Base-by-base conservation (phyloP, 30 jellyfish, hydroid and myxozoan genomes). In the Phacellophora camtschatica region DNA sequence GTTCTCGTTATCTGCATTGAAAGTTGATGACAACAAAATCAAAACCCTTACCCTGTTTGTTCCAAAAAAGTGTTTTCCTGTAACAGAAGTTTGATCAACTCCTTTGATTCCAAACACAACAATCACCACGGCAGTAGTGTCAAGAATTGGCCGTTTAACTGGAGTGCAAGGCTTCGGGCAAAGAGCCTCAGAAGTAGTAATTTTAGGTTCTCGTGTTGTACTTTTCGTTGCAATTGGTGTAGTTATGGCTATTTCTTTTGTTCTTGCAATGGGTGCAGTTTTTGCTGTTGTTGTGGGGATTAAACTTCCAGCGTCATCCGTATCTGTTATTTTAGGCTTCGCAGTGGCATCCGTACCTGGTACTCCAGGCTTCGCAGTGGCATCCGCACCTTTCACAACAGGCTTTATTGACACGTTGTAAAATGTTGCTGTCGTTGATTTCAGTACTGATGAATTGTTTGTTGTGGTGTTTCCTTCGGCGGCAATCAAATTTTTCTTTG, bases 101-200 rank as follows among this genome's bases (percentile, higher is more conserved):
- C 94, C 94, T 48, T 82, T 82, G 49, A 82, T 48, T 15, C 94
- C 94, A 46, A 82, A 82, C 10, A 82, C 94, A 29, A 82, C 50
- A 43, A 68, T 67, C 1, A 82, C 94, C 18, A 82, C 58, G 4
- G 94, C 94, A 13, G 83, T 68, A n/a, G 54, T 82, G 34, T 82
- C 86, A 53, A 82, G 70, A 15, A 82, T 53, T 41, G 94, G 94
- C 54, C 94, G 57, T 56, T 69, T 57, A 29, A 59, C 94, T 8
- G 94, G 94, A 6, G 81, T 68, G 71, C 94, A 82, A n/a, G 91
- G 91, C 37, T 80, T 80, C 9, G 91, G 91, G 46, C 91, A 80
- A 30, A 80, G 69, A 8, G 91, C 78, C 18, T 39, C 59, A 18
- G 91, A 49, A 34, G 84, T 80, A 6, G 75, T 53, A 25, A 12